Base-by-base conservation (phyloP, 1,140 invertebrate species). In the Apis laboriosa region DNA sequence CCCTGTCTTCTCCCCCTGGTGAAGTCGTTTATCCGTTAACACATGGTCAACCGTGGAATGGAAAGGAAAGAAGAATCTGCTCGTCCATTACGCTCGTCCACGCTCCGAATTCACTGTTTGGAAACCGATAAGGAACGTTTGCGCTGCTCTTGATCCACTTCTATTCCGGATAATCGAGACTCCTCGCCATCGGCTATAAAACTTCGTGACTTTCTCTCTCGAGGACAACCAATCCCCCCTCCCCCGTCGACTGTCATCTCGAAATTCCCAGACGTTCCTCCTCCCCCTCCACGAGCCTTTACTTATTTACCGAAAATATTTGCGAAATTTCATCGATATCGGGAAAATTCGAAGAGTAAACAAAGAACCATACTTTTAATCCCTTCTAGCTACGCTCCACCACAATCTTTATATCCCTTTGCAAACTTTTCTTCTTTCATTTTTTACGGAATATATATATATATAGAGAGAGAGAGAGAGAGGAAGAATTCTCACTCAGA, bases 1-100 rank as follows among this genome's bases (percentile, higher is more conserved):
- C 21, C 49, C 53, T 34, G 1, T 34, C 2, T 34, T 34, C n/a
- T 61, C 21, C 24, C 63, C 34, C 66, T 43, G 2, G 55, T 56
- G 64, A 67, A 55, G 24, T 21, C 58, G 86, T 89, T 43, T 90
- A 90, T 90, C 87, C 83, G 87, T 90, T 90, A 90, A 90, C 88
- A 84, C 87, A 83, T 84, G 88, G 82, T 77, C 87, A 86, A 71
- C 67, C 74, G 63, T 79, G 70, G 43, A 43, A 43, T 7, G 34
- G 34, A 43, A 43, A 43, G 34, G 34, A 43, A 43, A 43, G 72
- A 84, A 84, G 63, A 43, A 82, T n/a, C 53, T 66, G 19, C 66
- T 74, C 80, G 61, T 80, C 71, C 56, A 53, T 82, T 73, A 67
- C 51, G 67, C 61, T 58, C 63, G 53, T 84, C 72, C n/a, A 76